Conservation (phyloP, 1,140 invertebrate genomes). For the Megathymus violae region DNA sequence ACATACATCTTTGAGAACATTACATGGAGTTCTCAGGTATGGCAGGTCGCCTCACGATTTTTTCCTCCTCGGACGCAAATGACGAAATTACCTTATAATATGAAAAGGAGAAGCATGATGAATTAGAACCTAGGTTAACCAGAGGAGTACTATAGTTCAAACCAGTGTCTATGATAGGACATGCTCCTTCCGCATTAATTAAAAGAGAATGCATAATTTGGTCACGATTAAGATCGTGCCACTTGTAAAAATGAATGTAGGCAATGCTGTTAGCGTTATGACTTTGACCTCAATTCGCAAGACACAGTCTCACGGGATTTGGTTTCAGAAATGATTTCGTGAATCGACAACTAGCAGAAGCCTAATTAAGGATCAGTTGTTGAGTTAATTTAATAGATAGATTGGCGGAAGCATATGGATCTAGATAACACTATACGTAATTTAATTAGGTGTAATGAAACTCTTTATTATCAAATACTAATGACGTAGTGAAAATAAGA, state of each 20-base stretch:
- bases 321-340: constrained; percentile 67
- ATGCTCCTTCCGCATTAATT: constrained; percentile 1
- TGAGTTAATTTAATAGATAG: constrained; percentile 12
- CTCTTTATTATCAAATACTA: no score
- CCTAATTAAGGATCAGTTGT: constrained; percentile 28
- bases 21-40: no score
- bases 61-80: no score
- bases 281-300: constrained; percentile 67
- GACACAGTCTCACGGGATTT: constrained; percentile 64
- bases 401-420: not conserved
- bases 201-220: constrained; percentile 32
- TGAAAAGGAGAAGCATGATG: no score
- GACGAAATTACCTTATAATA: no score
- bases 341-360: constrained; percentile 38
- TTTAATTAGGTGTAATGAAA: no score
- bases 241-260: constrained; percentile 16
- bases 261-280: constrained; percentile 41
- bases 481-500: constrained; percentile 7
- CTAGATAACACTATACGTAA: no score
- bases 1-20: no score
- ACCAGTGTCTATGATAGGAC: no score
- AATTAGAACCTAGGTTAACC: no score
- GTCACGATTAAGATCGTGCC: constrained; percentile 7
- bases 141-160: no score
- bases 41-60: no score